Conservation (phyloP, 1,140 invertebrate genomes). For the Saccostrea cuccullata region DNA sequence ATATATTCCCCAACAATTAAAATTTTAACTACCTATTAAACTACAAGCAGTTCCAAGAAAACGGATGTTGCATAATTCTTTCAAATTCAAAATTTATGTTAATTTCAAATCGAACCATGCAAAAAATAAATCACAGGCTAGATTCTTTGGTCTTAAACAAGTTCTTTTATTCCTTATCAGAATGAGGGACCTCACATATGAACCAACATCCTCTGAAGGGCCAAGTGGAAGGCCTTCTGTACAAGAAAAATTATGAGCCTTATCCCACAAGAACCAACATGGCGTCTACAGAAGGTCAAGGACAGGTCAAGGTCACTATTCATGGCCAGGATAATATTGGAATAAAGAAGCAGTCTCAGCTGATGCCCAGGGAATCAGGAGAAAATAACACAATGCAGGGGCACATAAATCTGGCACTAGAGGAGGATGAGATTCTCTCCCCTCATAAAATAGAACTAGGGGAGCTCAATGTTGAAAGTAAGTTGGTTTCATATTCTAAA, state of each 20-base stretch:
- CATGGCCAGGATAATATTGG: not conserved
- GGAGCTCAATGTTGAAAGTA: not conserved
- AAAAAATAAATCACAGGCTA: no score
- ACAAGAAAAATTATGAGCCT: not conserved
- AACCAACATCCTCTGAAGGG: not conserved
- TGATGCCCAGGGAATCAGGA: not conserved
- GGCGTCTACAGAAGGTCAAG: not conserved
- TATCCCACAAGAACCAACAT: not conserved
- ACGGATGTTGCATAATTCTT: no score
- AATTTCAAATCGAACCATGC: no score
- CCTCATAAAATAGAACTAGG: constrained; percentile 7
- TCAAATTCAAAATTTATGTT: no score
- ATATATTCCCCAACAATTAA: no score
- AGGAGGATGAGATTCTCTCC: constrained; percentile 5
- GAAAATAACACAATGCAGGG: not conserved
- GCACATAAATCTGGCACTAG: not conserved
- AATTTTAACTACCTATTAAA: no score
- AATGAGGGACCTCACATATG: not conserved
- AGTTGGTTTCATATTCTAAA: not conserved
- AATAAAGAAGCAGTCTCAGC: not conserved
- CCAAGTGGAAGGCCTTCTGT: not conserved
- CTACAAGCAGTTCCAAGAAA: no score
- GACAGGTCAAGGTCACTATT: not conserved
- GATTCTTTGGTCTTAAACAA: no score
- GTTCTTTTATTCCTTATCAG: not conserved